Conservation (phyloP, 2,797 vertebrate species). For the Austrolebias charrua region DNA sequence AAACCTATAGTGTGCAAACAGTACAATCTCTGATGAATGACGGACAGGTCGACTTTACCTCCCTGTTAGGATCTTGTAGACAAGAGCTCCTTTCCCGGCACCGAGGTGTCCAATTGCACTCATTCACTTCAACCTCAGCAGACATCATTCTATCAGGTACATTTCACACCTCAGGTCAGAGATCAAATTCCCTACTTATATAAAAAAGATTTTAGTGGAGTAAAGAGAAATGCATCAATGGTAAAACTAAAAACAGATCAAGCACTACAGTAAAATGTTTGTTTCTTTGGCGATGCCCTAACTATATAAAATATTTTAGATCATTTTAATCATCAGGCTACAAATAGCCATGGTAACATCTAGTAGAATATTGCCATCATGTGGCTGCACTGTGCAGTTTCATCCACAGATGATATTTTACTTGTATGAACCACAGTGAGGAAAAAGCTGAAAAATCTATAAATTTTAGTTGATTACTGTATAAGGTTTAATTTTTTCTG, state of each 20-base stretch:
- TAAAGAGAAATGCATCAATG: slow-evolving; percentile 39
- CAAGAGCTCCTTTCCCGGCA: slow-evolving; percentile 57
- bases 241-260: slow-evolving; percentile 46
- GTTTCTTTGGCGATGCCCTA: slow-evolving; percentile 39
- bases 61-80: slow-evolving; percentile 65
- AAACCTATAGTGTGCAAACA: slow-evolving; percentile 63
- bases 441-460: slow-evolving; percentile 26
- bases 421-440: slow-evolving; percentile 23
- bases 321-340: slow-evolving; percentile 42
- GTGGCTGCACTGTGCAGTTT: slow-evolving; percentile 45
- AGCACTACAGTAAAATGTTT: slow-evolving; percentile 47
- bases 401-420: slow-evolving; percentile 22
- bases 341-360: slow-evolving; percentile 27
- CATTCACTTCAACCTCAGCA: slow-evolving; percentile 63
- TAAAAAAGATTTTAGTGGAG: slow-evolving; percentile 46
- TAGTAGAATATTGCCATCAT: slow-evolving; percentile 63
- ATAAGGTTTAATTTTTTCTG: slow-evolving; percentile 33
- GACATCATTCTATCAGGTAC: slow-evolving; percentile 66
- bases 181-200: slow-evolving; percentile 62
- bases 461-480: slow-evolving; percentile 40
- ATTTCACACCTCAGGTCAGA: slow-evolving; percentile 66
- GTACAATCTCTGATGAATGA: slow-evolving; percentile 68
- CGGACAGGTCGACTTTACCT: slow-evolving; percentile 66
- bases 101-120: slow-evolving; percentile 64
- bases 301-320: slow-evolving; percentile 35